phyloP scores from a whole-genome alignment of 1,140 invertebrate genomes.

The Goniozus legneri region DNA sequence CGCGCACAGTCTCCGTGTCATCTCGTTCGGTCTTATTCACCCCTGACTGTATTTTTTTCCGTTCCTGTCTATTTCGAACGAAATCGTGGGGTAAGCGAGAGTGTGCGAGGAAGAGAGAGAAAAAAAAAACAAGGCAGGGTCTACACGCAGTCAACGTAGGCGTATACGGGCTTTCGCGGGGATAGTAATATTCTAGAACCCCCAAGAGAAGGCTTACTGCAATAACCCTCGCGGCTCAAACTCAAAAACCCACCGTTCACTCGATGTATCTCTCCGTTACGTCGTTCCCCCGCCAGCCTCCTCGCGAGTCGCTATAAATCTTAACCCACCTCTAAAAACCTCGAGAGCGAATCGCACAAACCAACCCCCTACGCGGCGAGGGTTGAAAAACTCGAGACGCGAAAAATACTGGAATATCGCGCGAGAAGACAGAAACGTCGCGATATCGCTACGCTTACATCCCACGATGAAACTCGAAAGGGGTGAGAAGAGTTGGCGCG shows the following conservation, averaged over 20 bases:
- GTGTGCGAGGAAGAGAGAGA: constrained; percentile 16
- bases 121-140: constrained; percentile 7
- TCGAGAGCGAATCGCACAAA: not conserved
- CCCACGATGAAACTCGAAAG: too few species aligned
- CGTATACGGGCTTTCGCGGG: constrained; percentile 32
- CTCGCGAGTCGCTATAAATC: constrained; percentile 43
- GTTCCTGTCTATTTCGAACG: constrained; percentile 1
- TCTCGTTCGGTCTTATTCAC: not conserved
- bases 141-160: constrained; percentile 15
- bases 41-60: not conserved
- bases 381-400: too few species aligned
- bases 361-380: too few species aligned
- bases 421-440: too few species aligned
- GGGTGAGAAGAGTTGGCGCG: too few species aligned
- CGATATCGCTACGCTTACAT: too few species aligned
- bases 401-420: too few species aligned
- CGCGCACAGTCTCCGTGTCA: not conserved
- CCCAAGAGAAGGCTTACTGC: constrained; percentile 54
- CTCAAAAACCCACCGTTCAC: constrained; percentile 40
- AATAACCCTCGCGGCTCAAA: constrained; percentile 52
- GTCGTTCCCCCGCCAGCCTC: not conserved
- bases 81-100: constrained; percentile 19
- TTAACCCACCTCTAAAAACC: constrained; percentile 41
- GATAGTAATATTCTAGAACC: constrained; percentile 53
- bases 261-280: constrained; percentile 31